Base-by-base conservation (phyloP, 1,140 invertebrate genomes). In the Zelostemma sp. region DNA sequence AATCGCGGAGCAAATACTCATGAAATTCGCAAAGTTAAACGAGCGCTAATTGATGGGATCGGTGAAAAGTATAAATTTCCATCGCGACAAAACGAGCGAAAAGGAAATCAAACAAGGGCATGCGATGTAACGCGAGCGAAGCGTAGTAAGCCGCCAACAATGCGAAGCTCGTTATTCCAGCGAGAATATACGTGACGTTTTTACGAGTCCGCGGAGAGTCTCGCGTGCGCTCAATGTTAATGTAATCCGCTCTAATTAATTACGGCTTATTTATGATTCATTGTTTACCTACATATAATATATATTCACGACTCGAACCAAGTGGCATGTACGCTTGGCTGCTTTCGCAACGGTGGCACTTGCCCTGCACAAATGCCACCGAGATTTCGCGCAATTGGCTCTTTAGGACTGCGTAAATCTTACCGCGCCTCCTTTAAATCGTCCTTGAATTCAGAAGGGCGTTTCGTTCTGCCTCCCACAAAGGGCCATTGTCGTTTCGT, bases 261-360 rank as follows among this genome's bases (percentile, higher is more conserved):
- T 77, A 77, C 71, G 68, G 65, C 68, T 79, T 77, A 76, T 76
- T 77, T 77, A 80, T 77, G 78, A 81, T 79, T 81, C 80, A 80
- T 74, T 57, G 70, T 69, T 41, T 68, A 35, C 46, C 43, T 57
- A 59, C 69, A 62, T 60, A 62, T 65, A 63, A 61, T 54, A 18
- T 40, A 15, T 28, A 6, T 16, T 17, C 41, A 8, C 48, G 11
- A 18, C 25, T 40, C 33, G 1, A 21, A 54, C 1, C 5, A 17
- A 17, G 17, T 15, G 3, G n/a, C 33, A 21, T 21, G 38, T 33
- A 17, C 16, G 41, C 38, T 43, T 38, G 41, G 15, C 41, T 16
- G 28, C 21, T 18, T 31, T 50, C n/a, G n/a, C 31, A 38, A 1
- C 31, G 46, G 31, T 59, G 48, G 55, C 61, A 60, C 56, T 60